These are phyloP conservation scores for Eupithecia insigniata DNA, from an alignment of 2,888 invertebrate genomes.

Conservation along the genomic window DNA sequence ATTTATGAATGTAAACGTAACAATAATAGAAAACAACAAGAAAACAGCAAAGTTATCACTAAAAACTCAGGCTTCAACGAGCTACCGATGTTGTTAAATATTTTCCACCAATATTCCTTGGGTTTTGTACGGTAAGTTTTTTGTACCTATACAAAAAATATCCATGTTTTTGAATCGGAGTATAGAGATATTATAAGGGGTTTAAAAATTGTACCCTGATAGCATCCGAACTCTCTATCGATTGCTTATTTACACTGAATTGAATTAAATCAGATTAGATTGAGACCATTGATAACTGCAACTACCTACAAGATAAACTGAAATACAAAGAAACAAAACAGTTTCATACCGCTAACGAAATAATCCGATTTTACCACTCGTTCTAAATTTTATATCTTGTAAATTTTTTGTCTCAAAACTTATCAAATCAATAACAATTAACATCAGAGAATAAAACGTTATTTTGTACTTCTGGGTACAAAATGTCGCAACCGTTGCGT, in stretches of 20 bases:
- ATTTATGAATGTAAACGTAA: too few relatives aligned
- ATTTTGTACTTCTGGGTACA: conserved; percentile 24
- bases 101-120: too few relatives aligned
- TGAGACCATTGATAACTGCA: not conserved
- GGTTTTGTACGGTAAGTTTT: too few relatives aligned
- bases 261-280: not conserved
- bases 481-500: conserved; percentile 39
- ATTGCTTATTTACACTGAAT: not conserved
- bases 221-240: not conserved
- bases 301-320: too few relatives aligned
- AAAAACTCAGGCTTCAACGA: too few relatives aligned
- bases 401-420: not conserved
- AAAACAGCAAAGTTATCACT: too few relatives aligned
- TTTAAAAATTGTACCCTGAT: too few relatives aligned
- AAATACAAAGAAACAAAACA: not conserved
- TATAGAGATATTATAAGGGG: too few relatives aligned
- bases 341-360: not conserved
- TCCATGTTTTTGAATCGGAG: too few relatives aligned
- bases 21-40: too few relatives aligned
- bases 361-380: not conserved
- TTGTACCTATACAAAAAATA: too few relatives aligned
- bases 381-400: not conserved
- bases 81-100: too few relatives aligned
- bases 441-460: conserved; percentile 10
- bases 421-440: not conserved